Evolutionary conservation across 2,113 vertebrate species (phyloP).

Genomic region (Osmerus eperlanus): DNA sequence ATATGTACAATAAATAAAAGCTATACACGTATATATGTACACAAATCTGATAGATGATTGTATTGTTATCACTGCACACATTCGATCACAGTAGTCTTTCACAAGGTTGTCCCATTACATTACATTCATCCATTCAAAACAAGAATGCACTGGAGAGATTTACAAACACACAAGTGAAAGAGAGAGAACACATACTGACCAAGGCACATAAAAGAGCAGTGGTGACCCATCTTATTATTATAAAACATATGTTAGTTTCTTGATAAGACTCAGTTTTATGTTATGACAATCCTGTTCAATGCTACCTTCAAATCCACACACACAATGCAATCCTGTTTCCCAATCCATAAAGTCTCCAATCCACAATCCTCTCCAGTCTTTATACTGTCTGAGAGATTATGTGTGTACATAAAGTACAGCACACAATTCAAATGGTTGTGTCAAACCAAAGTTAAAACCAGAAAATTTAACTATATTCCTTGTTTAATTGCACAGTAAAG

Average conservation of each 20-base stretch:
- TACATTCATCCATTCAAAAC: conserved; percentile 40
- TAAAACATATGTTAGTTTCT: not conserved
- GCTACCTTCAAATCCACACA: too few species aligned
- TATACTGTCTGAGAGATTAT: too few species aligned
- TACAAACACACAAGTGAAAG: conserved; percentile 21
- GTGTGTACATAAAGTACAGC: too few species aligned
- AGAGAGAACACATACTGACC: conserved; percentile 1
- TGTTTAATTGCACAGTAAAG: too few species aligned
- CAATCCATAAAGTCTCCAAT: too few species aligned
- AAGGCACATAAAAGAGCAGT: not conserved
- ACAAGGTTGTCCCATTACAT: conserved; percentile 18
- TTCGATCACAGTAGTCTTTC: conserved; percentile 26
- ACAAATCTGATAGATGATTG: conserved; percentile 22
- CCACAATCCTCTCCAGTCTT: too few species aligned
- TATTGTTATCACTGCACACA: conserved; percentile 12
- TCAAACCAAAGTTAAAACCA: too few species aligned
- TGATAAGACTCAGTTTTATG: too few species aligned
- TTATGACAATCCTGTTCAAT: too few species aligned
- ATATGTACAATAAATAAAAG: conserved; percentile 56
- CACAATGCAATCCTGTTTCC: too few species aligned
- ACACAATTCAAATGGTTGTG: too few species aligned
- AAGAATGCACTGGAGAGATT: conserved; percentile 4
- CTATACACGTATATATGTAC: conserved; percentile 35
- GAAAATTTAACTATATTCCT: too few species aligned
- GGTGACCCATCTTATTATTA: not conserved